These are phyloP conservation scores for Minunthozetes semirufus DNA, from an alignment of 2,888 invertebrate species.

Conservation along the genomic window DNA sequence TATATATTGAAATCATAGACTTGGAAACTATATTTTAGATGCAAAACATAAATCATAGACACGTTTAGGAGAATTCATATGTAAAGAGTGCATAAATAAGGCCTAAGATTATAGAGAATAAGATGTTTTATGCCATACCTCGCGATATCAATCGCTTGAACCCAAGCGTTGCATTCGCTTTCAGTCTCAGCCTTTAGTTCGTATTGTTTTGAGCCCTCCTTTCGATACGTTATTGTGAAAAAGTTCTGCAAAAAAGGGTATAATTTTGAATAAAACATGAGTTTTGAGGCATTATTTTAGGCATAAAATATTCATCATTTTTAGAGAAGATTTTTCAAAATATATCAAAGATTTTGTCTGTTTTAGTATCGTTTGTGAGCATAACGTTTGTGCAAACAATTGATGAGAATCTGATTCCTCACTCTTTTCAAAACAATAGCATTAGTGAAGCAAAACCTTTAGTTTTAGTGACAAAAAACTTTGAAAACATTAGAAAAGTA, in stretches of 20 bases:
- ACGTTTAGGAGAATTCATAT: neutral
- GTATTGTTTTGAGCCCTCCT: slow-evolving; percentile 77
- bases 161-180: slow-evolving; percentile 80
- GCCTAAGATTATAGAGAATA: too few species aligned
- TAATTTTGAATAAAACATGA: slow-evolving; percentile 12
- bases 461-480: too few species aligned
- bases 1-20: slow-evolving; percentile 8
- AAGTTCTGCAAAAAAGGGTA: slow-evolving; percentile 62
- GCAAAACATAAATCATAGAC: neutral
- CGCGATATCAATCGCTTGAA: slow-evolving; percentile 76
- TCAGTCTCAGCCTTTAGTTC: slow-evolving; percentile 76
- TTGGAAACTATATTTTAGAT: neutral
- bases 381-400: neutral
- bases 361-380: neutral
- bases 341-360: neutral
- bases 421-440: neutral
- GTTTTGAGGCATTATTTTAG: neutral
- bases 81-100: neutral
- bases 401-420: neutral
- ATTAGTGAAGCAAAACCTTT: neutral
- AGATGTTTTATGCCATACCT: slow-evolving; percentile 57
- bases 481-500: neutral
- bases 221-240: slow-evolving; percentile 77
- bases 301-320: neutral
- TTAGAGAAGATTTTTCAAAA: neutral